phyloP scores from a whole-genome alignment of 2,113 vertebrate genomes.

The Pteruthius melanotis region DNA sequence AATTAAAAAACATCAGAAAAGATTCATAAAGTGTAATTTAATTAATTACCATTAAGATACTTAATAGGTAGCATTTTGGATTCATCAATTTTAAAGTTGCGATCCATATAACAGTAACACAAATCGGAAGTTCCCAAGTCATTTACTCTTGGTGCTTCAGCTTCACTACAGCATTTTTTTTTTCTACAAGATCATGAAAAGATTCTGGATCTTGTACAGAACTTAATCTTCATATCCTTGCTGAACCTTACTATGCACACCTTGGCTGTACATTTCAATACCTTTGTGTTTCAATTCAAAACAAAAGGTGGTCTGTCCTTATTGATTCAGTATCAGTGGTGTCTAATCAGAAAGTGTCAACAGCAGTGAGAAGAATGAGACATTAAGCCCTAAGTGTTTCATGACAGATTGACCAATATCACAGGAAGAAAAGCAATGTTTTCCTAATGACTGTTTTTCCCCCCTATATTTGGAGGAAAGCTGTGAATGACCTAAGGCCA shows the following conservation, averaged over 20 bases:
- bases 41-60: neutral
- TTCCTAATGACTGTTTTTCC: neutral
- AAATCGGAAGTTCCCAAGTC: neutral
- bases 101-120: neutral
- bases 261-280: neutral
- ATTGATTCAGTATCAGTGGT: neutral
- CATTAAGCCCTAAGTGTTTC: neutral
- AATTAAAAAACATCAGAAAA: neutral
- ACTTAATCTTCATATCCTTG: neutral
- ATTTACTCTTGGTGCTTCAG: neutral
- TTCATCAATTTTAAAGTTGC: neutral
- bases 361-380: neutral
- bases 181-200: neutral
- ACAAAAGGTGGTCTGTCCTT: neutral
- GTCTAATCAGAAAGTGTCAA: neutral
- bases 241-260: neutral
- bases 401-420: neutral
- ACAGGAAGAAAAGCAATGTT: neutral
- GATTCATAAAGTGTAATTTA: neutral
- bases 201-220: neutral
- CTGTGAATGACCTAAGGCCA: neutral
- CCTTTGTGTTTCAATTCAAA: neutral
- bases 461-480: neutral
- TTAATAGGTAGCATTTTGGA: neutral
- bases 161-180: neutral